Evolutionary conservation across 1,140 invertebrate genomes (phyloP).

Genomic region (Calycopis cecrops): DNA sequence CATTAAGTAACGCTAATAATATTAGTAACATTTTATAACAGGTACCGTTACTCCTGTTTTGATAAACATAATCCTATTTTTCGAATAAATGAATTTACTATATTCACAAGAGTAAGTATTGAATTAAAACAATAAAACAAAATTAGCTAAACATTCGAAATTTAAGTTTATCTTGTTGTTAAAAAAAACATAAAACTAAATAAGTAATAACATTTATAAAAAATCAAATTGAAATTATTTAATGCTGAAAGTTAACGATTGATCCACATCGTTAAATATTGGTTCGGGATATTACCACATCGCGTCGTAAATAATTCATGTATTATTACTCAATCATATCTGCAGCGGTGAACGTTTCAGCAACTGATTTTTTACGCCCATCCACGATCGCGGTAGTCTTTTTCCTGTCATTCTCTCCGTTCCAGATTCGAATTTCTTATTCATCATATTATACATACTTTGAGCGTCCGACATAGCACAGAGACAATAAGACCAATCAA

Average conservation of each 20-base stretch:
- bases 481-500: too few species aligned
- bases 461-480: too few species aligned
- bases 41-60: too few species aligned
- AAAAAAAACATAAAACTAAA: background rate
- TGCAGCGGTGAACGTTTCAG: slow-evolving; percentile 51
- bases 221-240: too few species aligned
- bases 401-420: slow-evolving; percentile 13
- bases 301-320: slow-evolving; percentile 69
- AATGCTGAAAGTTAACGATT: too few species aligned
- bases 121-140: background rate
- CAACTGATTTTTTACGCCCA: slow-evolving; percentile 33
- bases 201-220: background rate
- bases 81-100: background rate
- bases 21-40: too few species aligned
- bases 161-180: background rate
- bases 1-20: too few species aligned
- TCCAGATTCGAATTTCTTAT: slow-evolving; percentile 2
- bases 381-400: slow-evolving; percentile 28
- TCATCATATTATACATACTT: too few species aligned
- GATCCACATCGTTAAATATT: too few species aligned
- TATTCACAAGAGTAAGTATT: background rate
- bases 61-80: too few species aligned
- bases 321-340: slow-evolving; percentile 62
- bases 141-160: slow-evolving; percentile 1
- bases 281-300: slow-evolving; percentile 56